These are phyloP conservation scores for Synaphobranchus kaupii DNA, from an alignment of 2,797 vertebrate genomes.

Conservation along the genomic window DNA sequence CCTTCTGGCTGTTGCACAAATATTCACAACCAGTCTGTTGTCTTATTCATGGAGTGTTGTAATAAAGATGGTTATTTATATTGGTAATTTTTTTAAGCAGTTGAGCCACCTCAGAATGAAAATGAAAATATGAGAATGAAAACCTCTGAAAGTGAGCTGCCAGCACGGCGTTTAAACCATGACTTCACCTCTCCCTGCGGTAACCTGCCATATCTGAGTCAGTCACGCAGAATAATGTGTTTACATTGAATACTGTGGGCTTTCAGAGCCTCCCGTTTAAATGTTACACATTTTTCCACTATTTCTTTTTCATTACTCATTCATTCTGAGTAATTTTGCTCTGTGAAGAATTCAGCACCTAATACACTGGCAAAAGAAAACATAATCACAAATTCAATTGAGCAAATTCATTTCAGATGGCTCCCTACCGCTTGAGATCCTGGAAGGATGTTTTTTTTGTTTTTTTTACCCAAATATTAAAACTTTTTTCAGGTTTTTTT, in stretches of 20 bases:
- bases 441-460: conserved; percentile 40
- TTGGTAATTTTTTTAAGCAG: not conserved
- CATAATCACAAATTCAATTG: conserved; percentile 66
- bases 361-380: conserved; percentile 61
- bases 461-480: no score
- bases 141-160: not conserved
- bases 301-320: conserved; percentile 62
- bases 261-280: conserved; percentile 52
- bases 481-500: conserved; percentile 30
- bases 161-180: not conserved
- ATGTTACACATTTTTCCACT: conserved; percentile 54
- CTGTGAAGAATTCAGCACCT: conserved; percentile 64
- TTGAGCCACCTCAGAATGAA: no score
- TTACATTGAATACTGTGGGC: conserved; percentile 24
- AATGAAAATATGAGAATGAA: not conserved
- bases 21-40: no score
- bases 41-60: no score
- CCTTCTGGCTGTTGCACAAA: not conserved
- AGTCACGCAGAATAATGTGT: conserved; percentile 50
- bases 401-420: conserved; percentile 63
- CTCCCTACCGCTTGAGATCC: conserved; percentile 45
- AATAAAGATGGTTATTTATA: not conserved
- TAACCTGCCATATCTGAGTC: conserved; percentile 46
- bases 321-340: conserved; percentile 58
- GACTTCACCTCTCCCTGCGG: conserved; percentile 26